A percentile compares a stretch with the other conserved stretches of the same genome.
Conservation (phyloP, 2,113 vertebrate genomes). For the Tylochromis polylepis region DNA sequence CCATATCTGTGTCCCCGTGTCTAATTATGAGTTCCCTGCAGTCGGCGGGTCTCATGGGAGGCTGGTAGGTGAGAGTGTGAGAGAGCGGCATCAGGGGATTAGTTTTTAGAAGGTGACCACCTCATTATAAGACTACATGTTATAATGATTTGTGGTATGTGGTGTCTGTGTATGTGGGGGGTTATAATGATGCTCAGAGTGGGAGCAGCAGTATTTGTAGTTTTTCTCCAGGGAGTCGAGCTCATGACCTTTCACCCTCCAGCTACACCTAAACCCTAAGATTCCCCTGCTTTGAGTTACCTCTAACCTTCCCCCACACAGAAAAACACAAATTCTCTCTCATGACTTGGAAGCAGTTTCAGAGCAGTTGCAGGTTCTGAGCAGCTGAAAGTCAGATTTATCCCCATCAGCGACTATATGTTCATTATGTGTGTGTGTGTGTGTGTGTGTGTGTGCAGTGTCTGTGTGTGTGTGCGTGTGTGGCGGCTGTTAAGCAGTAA, state of each 20-base stretch:
- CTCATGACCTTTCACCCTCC: conserved; percentile 60
- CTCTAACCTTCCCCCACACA: background rate
- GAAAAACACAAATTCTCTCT: background rate
- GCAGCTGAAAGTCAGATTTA: conserved; percentile 32
- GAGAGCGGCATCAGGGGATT: conserved; percentile 37
- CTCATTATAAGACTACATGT: conserved; percentile 59
- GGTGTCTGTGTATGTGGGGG: background rate
- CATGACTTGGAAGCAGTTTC: background rate
- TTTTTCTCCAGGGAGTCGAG: conserved; percentile 42
- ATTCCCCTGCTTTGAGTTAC: conserved; percentile 23
- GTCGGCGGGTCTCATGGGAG: conserved; percentile 36
- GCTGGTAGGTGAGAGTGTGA: conserved; percentile 38
- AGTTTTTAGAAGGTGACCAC: conserved; percentile 59
- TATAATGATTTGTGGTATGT: conserved; percentile 56
- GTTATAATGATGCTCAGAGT: conserved; percentile 49
- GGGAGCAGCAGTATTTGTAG: conserved; percentile 44
- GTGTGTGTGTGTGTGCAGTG: background rate
- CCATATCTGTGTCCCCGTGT: background rate
- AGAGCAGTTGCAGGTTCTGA: background rate
- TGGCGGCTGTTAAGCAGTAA: conserved; percentile 59
- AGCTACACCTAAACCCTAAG: conserved; percentile 34
- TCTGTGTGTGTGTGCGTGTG: background rate
- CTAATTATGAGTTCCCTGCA: conserved; percentile 38
- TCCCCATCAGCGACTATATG: conserved; percentile 7
- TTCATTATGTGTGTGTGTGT: conserved; percentile 2